phyloP scores from a whole-genome alignment of 1,140 invertebrate genomes.

The Pseudomyrmex cubaensis region DNA sequence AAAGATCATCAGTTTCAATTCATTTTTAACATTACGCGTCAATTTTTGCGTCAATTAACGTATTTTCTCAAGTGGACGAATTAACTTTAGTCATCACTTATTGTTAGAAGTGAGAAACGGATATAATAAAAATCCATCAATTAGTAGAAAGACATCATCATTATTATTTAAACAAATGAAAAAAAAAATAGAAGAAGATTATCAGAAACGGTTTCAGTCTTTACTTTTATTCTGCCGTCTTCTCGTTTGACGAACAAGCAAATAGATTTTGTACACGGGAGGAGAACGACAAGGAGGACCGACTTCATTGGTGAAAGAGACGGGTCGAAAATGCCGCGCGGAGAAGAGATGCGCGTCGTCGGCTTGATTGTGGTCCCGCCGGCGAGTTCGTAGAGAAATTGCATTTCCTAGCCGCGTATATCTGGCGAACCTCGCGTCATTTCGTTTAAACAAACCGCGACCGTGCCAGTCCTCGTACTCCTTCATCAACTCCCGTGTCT shows the following conservation, averaged over 20 bases:
- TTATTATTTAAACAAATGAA: constrained; percentile 10
- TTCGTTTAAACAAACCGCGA: constrained; percentile 81
- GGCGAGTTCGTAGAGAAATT: constrained; percentile 75
- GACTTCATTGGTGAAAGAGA: constrained; percentile 39
- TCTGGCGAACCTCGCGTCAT: constrained; percentile 70
- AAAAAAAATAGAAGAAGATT: not conserved
- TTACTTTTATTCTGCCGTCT: constrained; percentile 28
- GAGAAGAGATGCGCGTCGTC: constrained; percentile 1
- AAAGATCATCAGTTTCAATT: constrained; percentile 36
- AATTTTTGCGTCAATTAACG: not conserved
- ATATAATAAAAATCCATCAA: not conserved
- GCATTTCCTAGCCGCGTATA: constrained; percentile 68
- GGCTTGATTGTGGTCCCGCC: constrained; percentile 68
- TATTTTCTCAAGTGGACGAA: too few species aligned
- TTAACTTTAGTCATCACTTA: not conserved
- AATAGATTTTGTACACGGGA: constrained; percentile 62
- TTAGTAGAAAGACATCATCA: not conserved
- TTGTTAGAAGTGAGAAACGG: not conserved
- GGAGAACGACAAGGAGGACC: not conserved
- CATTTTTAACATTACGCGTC: constrained; percentile 9
- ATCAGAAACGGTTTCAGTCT: constrained; percentile 65
- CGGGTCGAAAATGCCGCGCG: constrained; percentile 37
- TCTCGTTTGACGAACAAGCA: constrained; percentile 38
- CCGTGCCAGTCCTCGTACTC: constrained; percentile 43
- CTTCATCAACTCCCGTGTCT: constrained; percentile 7